A percentile compares a stretch with the other conserved stretches of the same genome.
Evolutionary conservation across 2,113 vertebrate genomes (phyloP).

Genomic region (Elephas maximus): DNA sequence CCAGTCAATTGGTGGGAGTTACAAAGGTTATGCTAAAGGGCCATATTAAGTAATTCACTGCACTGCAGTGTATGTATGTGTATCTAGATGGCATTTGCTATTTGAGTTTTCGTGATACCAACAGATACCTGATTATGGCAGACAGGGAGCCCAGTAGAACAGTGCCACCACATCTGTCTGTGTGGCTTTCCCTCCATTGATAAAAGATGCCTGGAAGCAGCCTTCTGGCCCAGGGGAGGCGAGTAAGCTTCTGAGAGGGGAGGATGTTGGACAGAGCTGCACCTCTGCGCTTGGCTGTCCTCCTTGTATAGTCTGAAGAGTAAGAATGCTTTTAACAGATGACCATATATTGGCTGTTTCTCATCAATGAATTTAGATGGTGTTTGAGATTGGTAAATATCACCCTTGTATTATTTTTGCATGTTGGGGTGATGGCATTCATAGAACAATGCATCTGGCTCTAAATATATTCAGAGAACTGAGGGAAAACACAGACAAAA

Average conservation of each 20-base stretch:
- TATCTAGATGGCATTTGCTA: background rate
- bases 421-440: background rate
- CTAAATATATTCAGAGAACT: background rate
- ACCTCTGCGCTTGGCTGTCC: background rate
- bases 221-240: background rate
- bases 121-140: background rate
- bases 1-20: too few species aligned
- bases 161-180: background rate
- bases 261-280: background rate
- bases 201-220: background rate
- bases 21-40: too few species aligned
- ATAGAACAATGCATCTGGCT: background rate
- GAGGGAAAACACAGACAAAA: background rate
- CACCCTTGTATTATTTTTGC: constrained; percentile 5
- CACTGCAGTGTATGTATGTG: background rate
- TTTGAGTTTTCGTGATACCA: background rate
- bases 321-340: background rate
- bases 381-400: background rate
- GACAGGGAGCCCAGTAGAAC: background rate
- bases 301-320: background rate
- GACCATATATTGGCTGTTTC: background rate
- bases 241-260: background rate
- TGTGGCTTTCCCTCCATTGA: background rate
- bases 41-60: too few species aligned
- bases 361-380: background rate